Percentiles rank a stretch among this genome's conserved stretches.
Conservation (phyloP, 37 sponge, comb jelly and placozoan genomes). For the Lycopodina hypogea region DNA sequence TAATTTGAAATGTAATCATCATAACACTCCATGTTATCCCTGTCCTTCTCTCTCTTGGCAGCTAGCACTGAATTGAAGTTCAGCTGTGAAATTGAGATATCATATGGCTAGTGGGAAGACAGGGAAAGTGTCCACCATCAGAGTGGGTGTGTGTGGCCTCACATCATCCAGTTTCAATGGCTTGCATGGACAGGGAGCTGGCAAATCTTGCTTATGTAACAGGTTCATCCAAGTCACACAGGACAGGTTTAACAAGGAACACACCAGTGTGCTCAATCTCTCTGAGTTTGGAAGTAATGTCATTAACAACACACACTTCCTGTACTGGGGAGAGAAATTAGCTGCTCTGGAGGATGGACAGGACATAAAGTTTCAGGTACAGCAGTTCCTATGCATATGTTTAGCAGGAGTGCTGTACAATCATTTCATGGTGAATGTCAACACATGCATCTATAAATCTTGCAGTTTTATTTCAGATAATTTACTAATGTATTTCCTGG, state of each 20-base stretch:
- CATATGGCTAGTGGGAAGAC: constrained; percentile 4
- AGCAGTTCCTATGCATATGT: too few species aligned
- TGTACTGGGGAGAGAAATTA: constrained; percentile 81
- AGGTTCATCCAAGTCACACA: constrained; percentile 61
- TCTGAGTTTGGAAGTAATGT: constrained; percentile 54
- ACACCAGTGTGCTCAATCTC: constrained; percentile 50
- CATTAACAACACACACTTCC: constrained; percentile 69
- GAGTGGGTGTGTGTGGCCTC: constrained; percentile 52
- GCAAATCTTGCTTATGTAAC: constrained; percentile 76
- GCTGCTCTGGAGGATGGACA: constrained; percentile 48
- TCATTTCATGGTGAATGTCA: neutral
- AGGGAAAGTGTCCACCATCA: constrained; percentile 22
- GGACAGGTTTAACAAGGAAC: constrained; percentile 49
- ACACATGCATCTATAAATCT: neutral
- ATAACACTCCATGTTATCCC: too few species aligned
- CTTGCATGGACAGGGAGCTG: constrained; percentile 54
- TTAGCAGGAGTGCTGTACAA: too few species aligned
- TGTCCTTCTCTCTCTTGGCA: too few species aligned
- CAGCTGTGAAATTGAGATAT: too few species aligned
- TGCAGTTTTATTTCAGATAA: neutral
- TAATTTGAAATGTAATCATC: too few species aligned
- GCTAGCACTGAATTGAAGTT: too few species aligned
- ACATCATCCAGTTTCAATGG: constrained; percentile 43
- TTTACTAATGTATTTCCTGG: neutral
- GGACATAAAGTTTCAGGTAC: constrained; percentile 41